Percentiles rank a stretch among this genome's conserved stretches.
Evolutionary conservation across 2,888 invertebrate species (phyloP).

Genomic region (Schizotus pectinicornis): DNA sequence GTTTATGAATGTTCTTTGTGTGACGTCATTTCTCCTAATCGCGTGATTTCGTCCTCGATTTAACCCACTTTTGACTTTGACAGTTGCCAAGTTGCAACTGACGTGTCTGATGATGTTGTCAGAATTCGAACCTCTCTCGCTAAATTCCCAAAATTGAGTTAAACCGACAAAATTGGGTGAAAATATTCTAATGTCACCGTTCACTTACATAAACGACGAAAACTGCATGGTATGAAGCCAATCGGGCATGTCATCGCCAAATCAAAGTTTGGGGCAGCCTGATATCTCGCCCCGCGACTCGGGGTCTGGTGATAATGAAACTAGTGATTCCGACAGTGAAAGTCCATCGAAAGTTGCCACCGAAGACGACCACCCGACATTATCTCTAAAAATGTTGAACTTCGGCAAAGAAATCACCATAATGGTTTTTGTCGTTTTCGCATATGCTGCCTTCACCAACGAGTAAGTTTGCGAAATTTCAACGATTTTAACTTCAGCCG

Average conservation of each 20-base stretch:
- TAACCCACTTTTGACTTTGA: no score
- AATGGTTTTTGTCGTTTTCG: constrained; percentile 68
- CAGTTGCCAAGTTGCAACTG: no score
- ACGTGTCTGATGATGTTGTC: no score
- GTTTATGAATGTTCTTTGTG: no score
- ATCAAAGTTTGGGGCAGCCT: constrained; percentile 8
- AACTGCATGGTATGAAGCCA: constrained; percentile 20
- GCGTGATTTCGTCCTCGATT: no score
- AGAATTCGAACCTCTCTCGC: no score
- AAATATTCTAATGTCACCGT: no score
- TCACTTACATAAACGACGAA: no score
- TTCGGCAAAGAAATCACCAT: constrained; percentile 71
- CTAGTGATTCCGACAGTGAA: constrained; percentile 10
- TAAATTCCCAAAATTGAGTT: no score
- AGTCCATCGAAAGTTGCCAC: constrained; percentile 4
- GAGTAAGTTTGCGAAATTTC: constrained; percentile 63
- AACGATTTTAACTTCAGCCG: neutral
- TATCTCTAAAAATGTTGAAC: constrained; percentile 62
- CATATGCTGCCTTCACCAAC: constrained; percentile 74
- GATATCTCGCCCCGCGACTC: constrained; percentile 8
- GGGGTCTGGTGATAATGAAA: constrained; percentile 15
- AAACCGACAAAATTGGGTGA: no score
- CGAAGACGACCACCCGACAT: constrained; percentile 7
- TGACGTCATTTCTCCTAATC: no score
- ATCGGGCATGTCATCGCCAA: constrained; percentile 26